A percentile compares a stretch with the other conserved stretches of the same genome.
These are phyloP conservation scores for Sinocyclocheilus anophthalmus DNA, from an alignment of 2,113 vertebrate species.

Conservation along the genomic window DNA sequence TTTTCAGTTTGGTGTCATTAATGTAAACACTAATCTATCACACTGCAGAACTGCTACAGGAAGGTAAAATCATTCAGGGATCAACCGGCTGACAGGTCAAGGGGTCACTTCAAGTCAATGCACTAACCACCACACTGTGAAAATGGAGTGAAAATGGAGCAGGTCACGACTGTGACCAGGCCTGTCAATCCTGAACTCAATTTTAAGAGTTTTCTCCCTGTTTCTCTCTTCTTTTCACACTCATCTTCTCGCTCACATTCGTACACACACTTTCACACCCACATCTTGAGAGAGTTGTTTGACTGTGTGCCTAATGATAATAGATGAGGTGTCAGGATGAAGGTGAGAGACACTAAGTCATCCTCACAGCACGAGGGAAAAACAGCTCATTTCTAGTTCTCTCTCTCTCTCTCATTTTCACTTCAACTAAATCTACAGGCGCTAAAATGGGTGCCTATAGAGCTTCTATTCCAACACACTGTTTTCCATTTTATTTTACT, in stretches of 20 bases:
- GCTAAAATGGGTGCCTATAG: conserved; percentile 6
- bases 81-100: conserved; percentile 31
- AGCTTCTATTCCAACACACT: not conserved
- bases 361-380: conserved; percentile 34
- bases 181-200: conserved; percentile 30
- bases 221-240: conserved; percentile 43
- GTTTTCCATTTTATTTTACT: not conserved
- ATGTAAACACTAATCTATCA: not conserved
- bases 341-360: conserved; percentile 60
- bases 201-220: conserved; percentile 31
- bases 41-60: not conserved
- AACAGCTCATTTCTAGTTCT: conserved; percentile 1
- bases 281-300: conserved; percentile 55
- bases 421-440: conserved; percentile 28
- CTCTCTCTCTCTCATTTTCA: conserved; percentile 34
- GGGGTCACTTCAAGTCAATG: conserved; percentile 33
- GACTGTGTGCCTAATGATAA: conserved; percentile 61
- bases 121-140: not conserved
- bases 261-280: conserved; percentile 52
- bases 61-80: not conserved
- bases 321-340: conserved; percentile 59
- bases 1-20: not conserved
- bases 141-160: not conserved
- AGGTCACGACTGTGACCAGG: conserved; percentile 25
- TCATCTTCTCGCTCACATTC: conserved; percentile 48